A percentile compares a stretch with the other conserved stretches of the same genome.
These are phyloP conservation scores for Penaeus indicus DNA, from an alignment of 1,140 invertebrate genomes.

Conservation along the genomic window DNA sequence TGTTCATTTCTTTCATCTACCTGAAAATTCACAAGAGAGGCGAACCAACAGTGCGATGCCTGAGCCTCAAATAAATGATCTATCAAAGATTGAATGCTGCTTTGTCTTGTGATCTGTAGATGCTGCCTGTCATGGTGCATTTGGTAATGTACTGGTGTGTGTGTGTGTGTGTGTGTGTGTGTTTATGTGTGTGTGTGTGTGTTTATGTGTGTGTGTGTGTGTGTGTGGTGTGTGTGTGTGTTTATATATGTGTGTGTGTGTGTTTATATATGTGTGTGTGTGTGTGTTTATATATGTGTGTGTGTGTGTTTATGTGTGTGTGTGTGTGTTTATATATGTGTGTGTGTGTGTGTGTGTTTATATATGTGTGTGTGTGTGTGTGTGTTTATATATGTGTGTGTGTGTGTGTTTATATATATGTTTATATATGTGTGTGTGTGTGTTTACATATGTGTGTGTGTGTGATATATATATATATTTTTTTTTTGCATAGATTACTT, in stretches of 20 bases:
- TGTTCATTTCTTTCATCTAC: neutral
- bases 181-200: too few species aligned
- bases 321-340: neutral
- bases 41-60: slow-evolving; percentile 49
- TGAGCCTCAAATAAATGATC: slow-evolving; percentile 36
- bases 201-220: too few species aligned
- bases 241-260: too few species aligned
- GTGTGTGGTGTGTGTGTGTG: too few species aligned
- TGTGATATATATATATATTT: too few species aligned
- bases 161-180: too few species aligned
- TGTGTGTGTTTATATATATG: slow-evolving; percentile 1
- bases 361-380: neutral
- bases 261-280: neutral
- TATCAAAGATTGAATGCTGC: slow-evolving; percentile 23
- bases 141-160: too few species aligned
- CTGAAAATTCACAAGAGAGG: slow-evolving; percentile 42
- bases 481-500: neutral
- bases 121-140: neutral
- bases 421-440: neutral
- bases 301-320: too few species aligned
- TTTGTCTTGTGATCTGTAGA: slow-evolving; percentile 28
- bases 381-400: neutral
- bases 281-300: neutral
- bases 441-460: slow-evolving; percentile 1
- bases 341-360: neutral